phyloP scores from a whole-genome alignment of 2,888 invertebrate species.

The Ligdia adustata region DNA sequence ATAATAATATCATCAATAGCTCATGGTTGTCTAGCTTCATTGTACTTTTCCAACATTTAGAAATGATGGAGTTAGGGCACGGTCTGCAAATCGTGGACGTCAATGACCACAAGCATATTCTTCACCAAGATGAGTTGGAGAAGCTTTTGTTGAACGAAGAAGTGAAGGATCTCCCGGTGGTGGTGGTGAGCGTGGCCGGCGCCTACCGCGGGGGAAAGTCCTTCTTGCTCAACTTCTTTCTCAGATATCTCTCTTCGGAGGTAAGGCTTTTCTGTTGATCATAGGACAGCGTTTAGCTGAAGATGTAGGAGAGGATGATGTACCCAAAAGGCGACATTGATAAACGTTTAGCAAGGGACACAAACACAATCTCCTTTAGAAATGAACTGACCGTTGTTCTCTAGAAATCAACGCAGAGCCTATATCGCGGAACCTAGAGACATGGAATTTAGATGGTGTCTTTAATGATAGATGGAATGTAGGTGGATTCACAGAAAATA shows the following conservation, averaged over 20 bases:
- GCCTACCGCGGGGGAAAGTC: slow-evolving; percentile 46
- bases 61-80: slow-evolving; percentile 18
- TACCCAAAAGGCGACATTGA: too few species aligned
- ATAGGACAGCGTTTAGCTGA: too few species aligned
- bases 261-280: slow-evolving; percentile 30
- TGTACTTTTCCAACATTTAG: slow-evolving; percentile 1
- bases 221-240: slow-evolving; percentile 43
- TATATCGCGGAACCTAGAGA: too few species aligned
- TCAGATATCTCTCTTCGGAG: slow-evolving; percentile 40
- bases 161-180: slow-evolving; percentile 39
- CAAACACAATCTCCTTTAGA: too few species aligned
- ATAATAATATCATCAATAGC: too few species aligned
- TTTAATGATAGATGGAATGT: too few species aligned
- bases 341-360: too few species aligned
- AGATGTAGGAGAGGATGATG: too few species aligned
- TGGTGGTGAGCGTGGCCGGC: slow-evolving; percentile 43
- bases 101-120: slow-evolving; percentile 23
- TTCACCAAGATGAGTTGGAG: slow-evolving; percentile 31
- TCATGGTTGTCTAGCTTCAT: background rate
- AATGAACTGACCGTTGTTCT: too few species aligned
- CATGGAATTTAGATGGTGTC: too few species aligned
- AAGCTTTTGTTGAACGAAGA: slow-evolving; percentile 30
- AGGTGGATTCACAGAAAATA: too few species aligned
- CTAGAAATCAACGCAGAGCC: too few species aligned
- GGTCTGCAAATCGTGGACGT: slow-evolving; percentile 26